These are phyloP conservation scores for Danaus melanippus DNA, from an alignment of 1,140 invertebrate species.

Conservation along the genomic window DNA sequence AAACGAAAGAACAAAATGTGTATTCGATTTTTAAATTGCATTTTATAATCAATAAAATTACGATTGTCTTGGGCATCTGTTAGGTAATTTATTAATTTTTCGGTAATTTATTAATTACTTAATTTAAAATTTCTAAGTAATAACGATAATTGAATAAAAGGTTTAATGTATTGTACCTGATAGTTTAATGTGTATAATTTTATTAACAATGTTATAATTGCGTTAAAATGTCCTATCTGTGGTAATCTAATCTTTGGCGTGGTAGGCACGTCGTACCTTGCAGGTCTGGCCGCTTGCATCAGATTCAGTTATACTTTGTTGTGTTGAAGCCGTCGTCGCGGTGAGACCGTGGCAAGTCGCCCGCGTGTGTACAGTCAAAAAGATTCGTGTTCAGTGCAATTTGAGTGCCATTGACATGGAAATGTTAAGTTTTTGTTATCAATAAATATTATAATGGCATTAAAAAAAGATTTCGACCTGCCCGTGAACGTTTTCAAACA, in stretches of 20 bases:
- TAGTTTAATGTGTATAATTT: too few species aligned
- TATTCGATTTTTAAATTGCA: too few species aligned
- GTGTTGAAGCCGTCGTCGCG: conserved; percentile 54
- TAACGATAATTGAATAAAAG: too few species aligned
- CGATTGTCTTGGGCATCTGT: too few species aligned
- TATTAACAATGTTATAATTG: too few species aligned
- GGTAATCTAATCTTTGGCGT: conserved; percentile 35
- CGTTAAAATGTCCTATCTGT: neutral
- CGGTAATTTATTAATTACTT: too few species aligned
- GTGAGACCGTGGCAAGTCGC: conserved; percentile 29
- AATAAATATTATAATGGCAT: conserved; percentile 53
- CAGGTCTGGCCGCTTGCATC: conserved; percentile 26
- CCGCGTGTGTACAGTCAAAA: conserved; percentile 31
- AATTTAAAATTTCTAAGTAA: too few species aligned
- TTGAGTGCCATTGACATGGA: conserved; percentile 44
- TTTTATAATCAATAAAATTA: too few species aligned
- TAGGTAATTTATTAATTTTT: too few species aligned
- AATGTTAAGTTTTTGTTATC: conserved; percentile 44
- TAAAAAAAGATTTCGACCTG: conserved; percentile 65
- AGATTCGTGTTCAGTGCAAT: conserved; percentile 33
- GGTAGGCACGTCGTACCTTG: conserved; percentile 35
- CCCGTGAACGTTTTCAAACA: conserved; percentile 57
- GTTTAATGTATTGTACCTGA: too few species aligned
- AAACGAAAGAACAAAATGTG: too few species aligned
- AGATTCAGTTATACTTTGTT: conserved; percentile 37